Evolutionary conservation across 2,113 vertebrate species (phyloP).

Genomic region (Daubentonia madagascariensis): DNA sequence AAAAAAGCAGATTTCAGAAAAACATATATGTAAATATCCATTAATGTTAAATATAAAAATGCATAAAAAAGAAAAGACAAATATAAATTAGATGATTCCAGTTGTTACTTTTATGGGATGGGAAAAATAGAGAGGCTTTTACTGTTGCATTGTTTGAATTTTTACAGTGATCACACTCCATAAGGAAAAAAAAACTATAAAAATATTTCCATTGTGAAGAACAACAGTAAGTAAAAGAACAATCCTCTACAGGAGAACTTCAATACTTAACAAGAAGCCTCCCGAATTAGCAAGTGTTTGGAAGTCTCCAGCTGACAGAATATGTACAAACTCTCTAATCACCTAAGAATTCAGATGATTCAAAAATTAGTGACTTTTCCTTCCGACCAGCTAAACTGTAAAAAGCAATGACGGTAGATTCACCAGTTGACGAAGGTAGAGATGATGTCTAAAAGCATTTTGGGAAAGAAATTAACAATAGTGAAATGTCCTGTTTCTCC

Average conservation of each 20-base stretch:
- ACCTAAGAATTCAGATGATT: not conserved
- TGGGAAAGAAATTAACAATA: not conserved
- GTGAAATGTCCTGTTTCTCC: not conserved
- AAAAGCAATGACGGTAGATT: not conserved
- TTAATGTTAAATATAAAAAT: constrained; percentile 19
- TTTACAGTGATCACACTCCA: not conserved
- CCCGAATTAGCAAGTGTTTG: not conserved
- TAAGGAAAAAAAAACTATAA: not conserved
- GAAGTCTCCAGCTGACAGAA: not conserved
- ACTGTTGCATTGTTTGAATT: not conserved
- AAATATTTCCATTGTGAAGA: not conserved
- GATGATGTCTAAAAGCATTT: not conserved
- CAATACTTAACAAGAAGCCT: not conserved
- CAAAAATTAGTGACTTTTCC: not conserved
- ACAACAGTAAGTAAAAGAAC: not conserved
- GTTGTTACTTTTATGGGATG: not conserved
- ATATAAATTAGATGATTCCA: not conserved
- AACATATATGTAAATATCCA: not conserved
- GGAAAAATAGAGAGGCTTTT: not conserved
- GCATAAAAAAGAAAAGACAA: not conserved
- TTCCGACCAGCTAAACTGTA: not conserved
- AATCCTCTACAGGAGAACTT: not conserved
- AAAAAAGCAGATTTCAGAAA: not conserved
- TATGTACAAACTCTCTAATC: not conserved
- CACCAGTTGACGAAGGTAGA: not conserved